Percentiles rank a stretch among this genome's conserved stretches.
Evolutionary conservation across 1,140 invertebrate genomes (phyloP).

Genomic region (Eupristina koningsbergeri): DNA sequence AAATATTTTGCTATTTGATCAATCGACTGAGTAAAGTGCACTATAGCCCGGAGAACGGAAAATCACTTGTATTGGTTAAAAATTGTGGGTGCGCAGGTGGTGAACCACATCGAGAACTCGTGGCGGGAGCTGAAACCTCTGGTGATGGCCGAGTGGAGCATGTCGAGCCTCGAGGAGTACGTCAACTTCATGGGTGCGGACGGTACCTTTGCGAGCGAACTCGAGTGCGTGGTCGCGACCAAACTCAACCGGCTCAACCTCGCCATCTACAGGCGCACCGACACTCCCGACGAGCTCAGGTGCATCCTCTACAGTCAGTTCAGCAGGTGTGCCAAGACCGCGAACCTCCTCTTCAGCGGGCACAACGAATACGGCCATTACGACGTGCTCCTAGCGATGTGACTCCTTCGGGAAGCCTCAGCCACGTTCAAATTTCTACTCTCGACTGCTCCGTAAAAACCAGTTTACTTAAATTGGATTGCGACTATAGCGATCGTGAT

Average conservation of each 20-base stretch:
- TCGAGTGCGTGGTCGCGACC: slow-evolving; percentile 64
- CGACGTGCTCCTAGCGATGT: slow-evolving; percentile 57
- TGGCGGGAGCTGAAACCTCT: slow-evolving; percentile 64
- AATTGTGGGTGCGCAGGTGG: slow-evolving; percentile 55
- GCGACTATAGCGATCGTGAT: neutral
- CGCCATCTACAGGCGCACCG: slow-evolving; percentile 63
- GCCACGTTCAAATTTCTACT: no score
- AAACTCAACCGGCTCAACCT: slow-evolving; percentile 64
- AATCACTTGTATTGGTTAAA: no score
- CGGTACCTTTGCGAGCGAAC: slow-evolving; percentile 64
- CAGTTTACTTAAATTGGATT: neutral
- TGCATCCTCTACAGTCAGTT: slow-evolving; percentile 60
- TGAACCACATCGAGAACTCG: slow-evolving; percentile 59
- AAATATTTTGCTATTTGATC: no score
- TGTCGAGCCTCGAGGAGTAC: slow-evolving; percentile 58
- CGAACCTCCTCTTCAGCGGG: slow-evolving; percentile 63
- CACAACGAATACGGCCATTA: slow-evolving; percentile 65
- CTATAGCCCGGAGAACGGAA: no score
- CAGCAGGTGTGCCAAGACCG: slow-evolving; percentile 53
- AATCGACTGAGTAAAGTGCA: no score
- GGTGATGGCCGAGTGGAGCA: slow-evolving; percentile 66
- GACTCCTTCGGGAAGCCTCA: neutral
- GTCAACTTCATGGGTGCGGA: slow-evolving; percentile 61
- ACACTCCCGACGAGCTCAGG: slow-evolving; percentile 54
- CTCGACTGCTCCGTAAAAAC: neutral